Evolutionary conservation across 1,140 invertebrate species (phyloP).

Genomic region (Sesamia nonagrioides): DNA sequence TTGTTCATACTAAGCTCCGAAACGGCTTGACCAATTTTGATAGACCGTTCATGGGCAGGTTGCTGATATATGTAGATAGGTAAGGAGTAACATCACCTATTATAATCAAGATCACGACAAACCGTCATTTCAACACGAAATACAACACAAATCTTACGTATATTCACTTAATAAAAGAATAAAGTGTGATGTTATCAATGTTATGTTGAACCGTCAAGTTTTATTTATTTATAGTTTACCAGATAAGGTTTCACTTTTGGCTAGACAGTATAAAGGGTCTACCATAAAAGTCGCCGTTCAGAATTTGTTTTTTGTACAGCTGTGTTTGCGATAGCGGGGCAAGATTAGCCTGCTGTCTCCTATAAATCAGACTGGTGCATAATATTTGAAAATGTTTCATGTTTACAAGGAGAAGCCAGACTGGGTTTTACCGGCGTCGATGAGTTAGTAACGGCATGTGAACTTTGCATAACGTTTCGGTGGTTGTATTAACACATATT

Average conservation of each 20-base stretch:
- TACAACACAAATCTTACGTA: neutral
- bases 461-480: neutral
- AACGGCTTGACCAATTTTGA: too few relatives aligned
- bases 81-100: too few relatives aligned
- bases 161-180: constrained; percentile 25
- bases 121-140: neutral
- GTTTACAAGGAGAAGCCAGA: constrained; percentile 21
- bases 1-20: too few relatives aligned
- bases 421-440: constrained; percentile 29
- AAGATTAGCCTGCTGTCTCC: constrained; percentile 32
- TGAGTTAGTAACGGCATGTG: neutral
- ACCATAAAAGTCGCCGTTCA: constrained; percentile 37
- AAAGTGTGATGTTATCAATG: constrained; percentile 25
- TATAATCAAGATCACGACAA: too few relatives aligned
- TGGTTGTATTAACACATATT: too few relatives aligned
- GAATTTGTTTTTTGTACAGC: constrained; percentile 36
- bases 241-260: constrained; percentile 44
- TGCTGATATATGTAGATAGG: too few relatives aligned
- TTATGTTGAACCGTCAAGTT: constrained; percentile 24
- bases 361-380: constrained; percentile 40
- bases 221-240: constrained; percentile 39
- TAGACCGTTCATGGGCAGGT: too few relatives aligned
- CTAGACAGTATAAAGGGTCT: constrained; percentile 38
- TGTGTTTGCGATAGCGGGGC: constrained; percentile 30
- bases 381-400: constrained; percentile 45